phyloP scores from a whole-genome alignment of 2,888 invertebrate species.

The Coenonympha arcania region DNA sequence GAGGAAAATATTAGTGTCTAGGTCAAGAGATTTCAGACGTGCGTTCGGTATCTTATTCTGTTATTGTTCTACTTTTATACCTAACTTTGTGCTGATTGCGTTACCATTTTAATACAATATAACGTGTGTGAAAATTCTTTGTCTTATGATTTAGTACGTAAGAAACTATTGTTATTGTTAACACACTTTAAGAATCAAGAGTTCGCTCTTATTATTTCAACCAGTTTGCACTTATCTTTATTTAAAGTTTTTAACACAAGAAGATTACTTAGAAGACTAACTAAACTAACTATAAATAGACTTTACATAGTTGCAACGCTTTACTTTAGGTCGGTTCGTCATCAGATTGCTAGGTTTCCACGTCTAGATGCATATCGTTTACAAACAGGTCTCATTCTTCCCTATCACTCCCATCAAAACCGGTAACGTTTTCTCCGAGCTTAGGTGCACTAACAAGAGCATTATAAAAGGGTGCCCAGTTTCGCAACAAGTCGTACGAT shows the following conservation, averaged over 20 bases:
- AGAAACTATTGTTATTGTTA: not conserved
- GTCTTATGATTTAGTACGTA: not conserved
- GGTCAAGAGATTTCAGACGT: not conserved
- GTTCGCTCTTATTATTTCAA: too few relatives aligned
- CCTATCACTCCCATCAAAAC: conserved; percentile 4
- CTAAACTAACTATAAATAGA: not conserved
- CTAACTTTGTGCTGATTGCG: not conserved
- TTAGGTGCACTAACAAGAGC: not conserved
- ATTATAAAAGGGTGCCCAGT: conserved; percentile 3
- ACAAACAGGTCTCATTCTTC: conserved; percentile 1
- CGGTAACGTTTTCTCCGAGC: conserved; percentile 3
- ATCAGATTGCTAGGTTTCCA: not conserved
- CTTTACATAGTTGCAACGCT: not conserved
- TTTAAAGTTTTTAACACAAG: not conserved
- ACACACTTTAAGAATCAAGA: not conserved
- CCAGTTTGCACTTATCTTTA: not conserved
- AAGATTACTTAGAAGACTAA: not conserved
- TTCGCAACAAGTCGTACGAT: conserved; percentile 23
- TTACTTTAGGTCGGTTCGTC: not conserved
- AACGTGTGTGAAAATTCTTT: not conserved
- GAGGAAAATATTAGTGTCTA: not conserved
- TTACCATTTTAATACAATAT: not conserved
- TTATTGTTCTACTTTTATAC: not conserved
- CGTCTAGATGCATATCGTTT: conserved; percentile 2
- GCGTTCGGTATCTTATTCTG: not conserved